Evolutionary conservation across 1,140 invertebrate genomes (phyloP).

Genomic region (Drosophila takahashii): DNA sequence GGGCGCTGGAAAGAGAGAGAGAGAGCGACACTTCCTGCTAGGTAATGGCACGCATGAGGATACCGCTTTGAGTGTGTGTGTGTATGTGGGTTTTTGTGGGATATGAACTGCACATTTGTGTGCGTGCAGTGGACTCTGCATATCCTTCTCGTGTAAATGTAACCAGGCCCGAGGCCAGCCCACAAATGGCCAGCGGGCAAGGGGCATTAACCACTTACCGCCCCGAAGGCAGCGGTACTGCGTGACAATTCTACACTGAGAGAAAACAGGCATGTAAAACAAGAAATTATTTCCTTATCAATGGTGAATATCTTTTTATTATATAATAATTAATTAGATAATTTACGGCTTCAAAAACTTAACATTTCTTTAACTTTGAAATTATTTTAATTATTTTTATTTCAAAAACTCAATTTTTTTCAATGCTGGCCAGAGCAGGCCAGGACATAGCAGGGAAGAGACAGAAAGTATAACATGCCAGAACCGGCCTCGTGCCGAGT

Average conservation of each 20-base stretch:
- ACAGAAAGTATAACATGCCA: slow-evolving; percentile 12
- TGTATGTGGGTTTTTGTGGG: slow-evolving; percentile 14
- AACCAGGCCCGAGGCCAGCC: slow-evolving; percentile 34
- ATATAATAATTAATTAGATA: too few species aligned
- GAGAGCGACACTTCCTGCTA: slow-evolving; percentile 52
- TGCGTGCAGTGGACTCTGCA: slow-evolving; percentile 27
- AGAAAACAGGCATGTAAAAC: neutral
- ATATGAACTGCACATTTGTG: slow-evolving; percentile 12
- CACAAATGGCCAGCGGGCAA: slow-evolving; percentile 74
- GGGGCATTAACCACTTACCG: slow-evolving; percentile 79
- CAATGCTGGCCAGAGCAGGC: neutral
- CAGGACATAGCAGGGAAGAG: neutral
- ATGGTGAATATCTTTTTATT: too few species aligned
- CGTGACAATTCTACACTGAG: slow-evolving; percentile 28
- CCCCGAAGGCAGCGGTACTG: slow-evolving; percentile 40
- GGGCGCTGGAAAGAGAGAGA: slow-evolving; percentile 3
- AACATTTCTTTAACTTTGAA: too few species aligned
- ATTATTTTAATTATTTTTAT: too few species aligned
- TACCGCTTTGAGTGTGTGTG: slow-evolving; percentile 18
- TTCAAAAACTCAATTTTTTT: too few species aligned
- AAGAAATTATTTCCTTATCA: neutral
- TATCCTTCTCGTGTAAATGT: slow-evolving; percentile 36
- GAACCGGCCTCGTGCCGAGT: slow-evolving; percentile 49
- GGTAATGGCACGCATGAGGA: slow-evolving; percentile 77
- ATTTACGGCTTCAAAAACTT: too few species aligned